Percentiles rank a stretch among this genome's conserved stretches.
These are phyloP conservation scores for Calephelis virginiensis DNA, from an alignment of 1,140 invertebrate species.

Conservation along the genomic window DNA sequence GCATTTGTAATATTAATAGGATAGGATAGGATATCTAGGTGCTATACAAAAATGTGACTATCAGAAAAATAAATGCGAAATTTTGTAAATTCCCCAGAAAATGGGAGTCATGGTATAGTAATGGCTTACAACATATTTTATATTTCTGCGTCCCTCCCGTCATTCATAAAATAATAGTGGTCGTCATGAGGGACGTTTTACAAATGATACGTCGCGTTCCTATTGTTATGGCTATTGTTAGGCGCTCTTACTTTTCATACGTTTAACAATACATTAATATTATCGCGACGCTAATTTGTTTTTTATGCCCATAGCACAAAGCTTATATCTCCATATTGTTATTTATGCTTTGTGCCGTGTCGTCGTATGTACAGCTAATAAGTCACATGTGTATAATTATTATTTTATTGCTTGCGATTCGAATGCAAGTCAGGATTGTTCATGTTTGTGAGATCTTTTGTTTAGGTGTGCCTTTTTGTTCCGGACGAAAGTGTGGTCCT, in stretches of 20 bases:
- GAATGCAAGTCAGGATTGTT: slow-evolving; percentile 56
- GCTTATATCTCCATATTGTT: slow-evolving; percentile 19
- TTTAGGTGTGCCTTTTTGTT: slow-evolving; percentile 32
- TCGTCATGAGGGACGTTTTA: slow-evolving; percentile 71
- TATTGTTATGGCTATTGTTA: slow-evolving; percentile 70
- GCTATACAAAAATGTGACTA: not conserved
- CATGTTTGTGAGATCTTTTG: slow-evolving; percentile 41
- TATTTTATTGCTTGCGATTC: slow-evolving; percentile 64
- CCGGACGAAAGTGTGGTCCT: not conserved
- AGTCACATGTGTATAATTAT: slow-evolving; percentile 74
- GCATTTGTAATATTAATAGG: too few relatives aligned
- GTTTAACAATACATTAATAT: not conserved
- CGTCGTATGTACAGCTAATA: slow-evolving; percentile 60
- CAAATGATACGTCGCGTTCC: slow-evolving; percentile 70
- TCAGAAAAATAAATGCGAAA: not conserved
- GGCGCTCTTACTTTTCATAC: slow-evolving; percentile 41
- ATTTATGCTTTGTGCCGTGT: slow-evolving; percentile 25
- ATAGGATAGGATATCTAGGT: too few relatives aligned
- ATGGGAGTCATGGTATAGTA: slow-evolving; percentile 18
- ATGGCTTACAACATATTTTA: slow-evolving; percentile 27
- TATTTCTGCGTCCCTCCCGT: slow-evolving; percentile 39
- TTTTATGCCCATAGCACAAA: slow-evolving; percentile 17
- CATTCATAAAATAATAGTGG: slow-evolving; percentile 73
- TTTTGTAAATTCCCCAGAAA: not conserved
- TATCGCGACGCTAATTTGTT: slow-evolving; percentile 19